Evolutionary conservation across 2,797 vertebrate species (phyloP).

Genomic region (Periophthalmus magnuspinnatus): DNA sequence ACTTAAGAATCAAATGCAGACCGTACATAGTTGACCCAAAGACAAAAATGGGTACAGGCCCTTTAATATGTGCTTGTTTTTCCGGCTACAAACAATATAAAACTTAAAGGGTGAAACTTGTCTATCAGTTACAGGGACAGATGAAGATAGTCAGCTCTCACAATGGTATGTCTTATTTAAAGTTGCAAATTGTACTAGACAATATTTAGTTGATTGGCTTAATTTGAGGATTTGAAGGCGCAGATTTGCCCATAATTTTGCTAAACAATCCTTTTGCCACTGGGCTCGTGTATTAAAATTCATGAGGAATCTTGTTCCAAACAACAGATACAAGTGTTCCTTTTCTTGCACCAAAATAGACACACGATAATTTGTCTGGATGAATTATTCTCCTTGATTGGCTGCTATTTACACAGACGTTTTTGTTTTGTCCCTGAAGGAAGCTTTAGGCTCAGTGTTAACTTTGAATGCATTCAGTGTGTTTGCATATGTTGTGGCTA

Average conservation of each 20-base stretch:
- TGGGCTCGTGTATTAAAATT: slow-evolving; percentile 38
- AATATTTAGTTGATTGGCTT: not conserved
- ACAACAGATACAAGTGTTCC: slow-evolving; percentile 31
- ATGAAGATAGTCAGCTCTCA: not conserved
- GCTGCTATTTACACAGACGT: slow-evolving; percentile 53
- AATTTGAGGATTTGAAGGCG: not conserved
- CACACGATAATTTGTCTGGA: slow-evolving; percentile 60
- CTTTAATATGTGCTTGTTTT: too few species aligned
- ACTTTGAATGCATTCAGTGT: slow-evolving; percentile 7
- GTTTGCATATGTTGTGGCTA: slow-evolving; percentile 16
- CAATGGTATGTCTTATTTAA: not conserved
- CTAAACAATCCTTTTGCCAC: slow-evolving; percentile 8
- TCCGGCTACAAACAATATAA: too few species aligned
- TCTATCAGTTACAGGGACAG: not conserved
- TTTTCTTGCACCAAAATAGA: slow-evolving; percentile 40
- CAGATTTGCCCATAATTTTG: not conserved
- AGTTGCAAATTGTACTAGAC: not conserved
- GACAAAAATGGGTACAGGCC: too few species aligned
- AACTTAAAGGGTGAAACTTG: too few species aligned
- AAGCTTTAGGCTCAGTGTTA: slow-evolving; percentile 31
- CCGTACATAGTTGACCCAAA: too few species aligned
- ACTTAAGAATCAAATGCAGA: too few species aligned
- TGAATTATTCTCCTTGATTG: slow-evolving; percentile 73
- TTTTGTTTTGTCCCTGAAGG: slow-evolving; percentile 38
- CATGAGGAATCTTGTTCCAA: slow-evolving; percentile 32